Evolutionary conservation across 1,140 invertebrate genomes (phyloP).

Genomic region (Ceratitis capitata): DNA sequence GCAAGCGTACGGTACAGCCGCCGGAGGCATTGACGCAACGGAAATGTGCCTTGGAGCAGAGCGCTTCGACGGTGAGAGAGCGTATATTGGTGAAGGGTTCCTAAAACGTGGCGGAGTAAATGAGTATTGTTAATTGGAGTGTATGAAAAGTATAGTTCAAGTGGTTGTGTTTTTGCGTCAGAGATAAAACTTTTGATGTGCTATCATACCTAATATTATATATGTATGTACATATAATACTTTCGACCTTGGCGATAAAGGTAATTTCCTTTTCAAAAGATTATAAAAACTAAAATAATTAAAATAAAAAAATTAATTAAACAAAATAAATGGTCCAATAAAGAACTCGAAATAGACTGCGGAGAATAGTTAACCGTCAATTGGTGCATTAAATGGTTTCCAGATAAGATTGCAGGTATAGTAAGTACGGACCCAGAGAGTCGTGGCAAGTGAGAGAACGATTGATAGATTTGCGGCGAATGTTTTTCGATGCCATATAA

Average conservation of each 20-base stretch:
- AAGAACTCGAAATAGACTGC: not conserved
- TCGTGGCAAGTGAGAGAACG: too few species aligned
- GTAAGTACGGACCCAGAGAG: too few species aligned
- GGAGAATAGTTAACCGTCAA: not conserved
- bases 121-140: not conserved
- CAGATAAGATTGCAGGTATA: not conserved
- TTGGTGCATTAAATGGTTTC: not conserved
- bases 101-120: conserved; percentile 44
- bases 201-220: not conserved
- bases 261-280: not conserved
- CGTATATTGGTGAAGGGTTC: conserved; percentile 57
- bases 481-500: too few species aligned
- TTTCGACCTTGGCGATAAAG: not conserved
- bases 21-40: conserved; percentile 56
- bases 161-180: not conserved
- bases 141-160: not conserved
- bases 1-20: conserved; percentile 58
- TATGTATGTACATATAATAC: not conserved
- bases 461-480: too few species aligned
- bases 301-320: not conserved
- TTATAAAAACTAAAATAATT: not conserved
- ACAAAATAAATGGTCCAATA: not conserved
- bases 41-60: conserved; percentile 62
- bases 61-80: conserved; percentile 61
- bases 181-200: not conserved